Evolutionary conservation across 2,888 invertebrate species (phyloP), one percentile per base, ranked within the genome.

Genomic region (Apodemia hepburni): DNA sequence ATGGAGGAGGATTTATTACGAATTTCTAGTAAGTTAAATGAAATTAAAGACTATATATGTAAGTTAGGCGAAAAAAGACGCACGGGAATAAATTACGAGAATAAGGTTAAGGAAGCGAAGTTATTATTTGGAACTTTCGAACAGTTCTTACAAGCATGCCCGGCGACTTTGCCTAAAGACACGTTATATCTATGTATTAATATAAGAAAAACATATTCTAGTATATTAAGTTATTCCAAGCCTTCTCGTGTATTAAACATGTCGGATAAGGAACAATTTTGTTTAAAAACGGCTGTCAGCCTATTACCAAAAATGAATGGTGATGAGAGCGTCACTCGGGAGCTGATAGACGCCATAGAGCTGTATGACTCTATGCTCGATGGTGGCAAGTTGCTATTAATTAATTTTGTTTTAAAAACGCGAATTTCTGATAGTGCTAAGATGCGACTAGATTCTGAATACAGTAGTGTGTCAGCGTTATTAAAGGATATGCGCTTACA

Each of bases 341-440:
- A 65, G 18, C 54, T 66, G n/a, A 66, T 68, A 29, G 61, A 64
- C 42, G 38, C 60, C 12, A 62, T 64, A n/a, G 64, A 63, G 29
- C 57, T 68, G 47, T 68, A 68, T 49, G 38, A 29, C 8, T 54
- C 58, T n/a, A 59, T 64, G 59, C 17, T 68, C n/a, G 35, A 62
- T n/a, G 58, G 45, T 15, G 59, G 47, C 2, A 45, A 64, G 35
- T 11, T n/a, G 0, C 8, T 4, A 7, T 49, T 70, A 29, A 70
- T 70, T 47, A 66, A 60, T 51, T 71, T 69, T 64, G 63, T 70
- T 9, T 42, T 69, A 8, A 70, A 69, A 47, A 62, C 58, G 22
- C 59, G 69, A 9, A 49, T 69, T 9, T 47, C 60, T 11, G 64
- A 67, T 42, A 62, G 61, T 27, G 65, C 70, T n/a, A 60, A 65